A percentile compares a stretch with the other conserved stretches of the same genome.
Conservation (phyloP, 2,797 vertebrate genomes). For the Arctocebus calabarensis region DNA sequence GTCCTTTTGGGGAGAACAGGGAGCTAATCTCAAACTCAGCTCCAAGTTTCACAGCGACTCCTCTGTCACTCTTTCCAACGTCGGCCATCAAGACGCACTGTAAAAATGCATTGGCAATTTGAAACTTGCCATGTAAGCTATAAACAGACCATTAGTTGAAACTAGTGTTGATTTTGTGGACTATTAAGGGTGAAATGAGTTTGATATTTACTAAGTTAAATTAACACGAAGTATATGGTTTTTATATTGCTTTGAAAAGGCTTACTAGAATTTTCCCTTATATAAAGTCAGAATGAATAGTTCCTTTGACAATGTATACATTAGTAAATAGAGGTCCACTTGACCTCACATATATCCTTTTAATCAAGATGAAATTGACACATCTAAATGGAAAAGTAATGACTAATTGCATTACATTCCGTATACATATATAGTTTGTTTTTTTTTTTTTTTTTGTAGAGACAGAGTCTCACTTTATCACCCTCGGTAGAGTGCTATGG, state of each 20-base stretch:
- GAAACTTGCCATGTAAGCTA: constrained; percentile 70
- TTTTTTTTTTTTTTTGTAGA: not conserved
- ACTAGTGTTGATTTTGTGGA: constrained; percentile 76
- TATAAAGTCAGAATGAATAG: constrained; percentile 73
- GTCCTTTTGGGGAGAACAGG: constrained; percentile 54
- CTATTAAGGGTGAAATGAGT: constrained; percentile 76
- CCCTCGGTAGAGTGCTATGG: too few relatives aligned
- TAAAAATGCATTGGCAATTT: constrained; percentile 70
- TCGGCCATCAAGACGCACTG: constrained; percentile 67
- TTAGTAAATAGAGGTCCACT: constrained; percentile 35
- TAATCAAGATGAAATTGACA: not conserved
- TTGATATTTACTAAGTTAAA: constrained; percentile 78
- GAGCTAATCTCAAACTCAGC: constrained; percentile 33
- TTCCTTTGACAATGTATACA: constrained; percentile 59
- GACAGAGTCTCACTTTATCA: too few relatives aligned
- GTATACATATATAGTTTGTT: too few relatives aligned
- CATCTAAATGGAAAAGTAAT: not conserved
- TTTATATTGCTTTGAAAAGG: constrained; percentile 68
- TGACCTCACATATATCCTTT: not conserved
- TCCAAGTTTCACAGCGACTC: constrained; percentile 34
- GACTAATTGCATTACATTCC: not conserved
- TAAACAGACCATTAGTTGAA: constrained; percentile 77
- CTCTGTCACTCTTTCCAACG: constrained; percentile 75
- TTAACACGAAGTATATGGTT: constrained; percentile 64
- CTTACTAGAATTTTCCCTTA: constrained; percentile 79